phyloP scores from a whole-genome alignment of 2,797 vertebrate genomes.

The Zenarchopterus dispar region DNA sequence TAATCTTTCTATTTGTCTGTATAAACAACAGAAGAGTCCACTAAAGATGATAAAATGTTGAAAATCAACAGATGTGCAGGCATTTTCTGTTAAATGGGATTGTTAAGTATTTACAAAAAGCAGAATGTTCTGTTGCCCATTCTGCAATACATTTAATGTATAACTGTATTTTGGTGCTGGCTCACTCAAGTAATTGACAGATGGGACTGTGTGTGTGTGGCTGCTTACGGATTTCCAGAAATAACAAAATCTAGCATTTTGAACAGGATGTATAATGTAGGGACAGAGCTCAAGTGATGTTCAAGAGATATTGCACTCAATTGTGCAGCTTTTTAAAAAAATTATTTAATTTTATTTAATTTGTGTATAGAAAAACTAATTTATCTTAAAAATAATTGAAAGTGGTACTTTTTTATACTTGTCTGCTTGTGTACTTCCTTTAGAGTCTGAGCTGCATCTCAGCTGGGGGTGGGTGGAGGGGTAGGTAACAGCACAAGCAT shows the following conservation, averaged over 20 bases:
- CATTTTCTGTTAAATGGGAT: constrained; percentile 71
- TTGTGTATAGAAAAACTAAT: constrained; percentile 35
- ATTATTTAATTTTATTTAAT: not conserved
- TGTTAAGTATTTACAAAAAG: constrained; percentile 72
- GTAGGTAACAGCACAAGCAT: too few relatives aligned
- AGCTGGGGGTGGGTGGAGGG: too few relatives aligned
- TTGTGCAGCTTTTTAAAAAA: constrained; percentile 7
- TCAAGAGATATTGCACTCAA: constrained; percentile 45
- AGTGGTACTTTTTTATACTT: constrained; percentile 20
- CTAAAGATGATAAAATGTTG: constrained; percentile 71
- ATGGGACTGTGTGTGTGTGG: constrained; percentile 72
- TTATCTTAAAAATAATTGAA: constrained; percentile 28
- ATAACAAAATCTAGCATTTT: constrained; percentile 51
- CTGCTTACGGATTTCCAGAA: constrained; percentile 65
- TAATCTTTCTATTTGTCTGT: constrained; percentile 61
- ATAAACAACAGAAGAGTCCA: constrained; percentile 70
- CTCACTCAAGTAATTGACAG: constrained; percentile 77
- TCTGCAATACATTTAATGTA: constrained; percentile 69
- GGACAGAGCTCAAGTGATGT: constrained; percentile 27
- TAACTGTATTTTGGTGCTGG: constrained; percentile 59
- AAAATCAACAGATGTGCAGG: constrained; percentile 67
- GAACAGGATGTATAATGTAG: constrained; percentile 38
- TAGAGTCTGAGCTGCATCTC: too few relatives aligned
- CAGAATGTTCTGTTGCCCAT: constrained; percentile 39
- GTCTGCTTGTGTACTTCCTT: constrained; percentile 1